phyloP scores from a whole-genome alignment of 2,888 invertebrate genomes.

The Himalopsyche anomala region DNA sequence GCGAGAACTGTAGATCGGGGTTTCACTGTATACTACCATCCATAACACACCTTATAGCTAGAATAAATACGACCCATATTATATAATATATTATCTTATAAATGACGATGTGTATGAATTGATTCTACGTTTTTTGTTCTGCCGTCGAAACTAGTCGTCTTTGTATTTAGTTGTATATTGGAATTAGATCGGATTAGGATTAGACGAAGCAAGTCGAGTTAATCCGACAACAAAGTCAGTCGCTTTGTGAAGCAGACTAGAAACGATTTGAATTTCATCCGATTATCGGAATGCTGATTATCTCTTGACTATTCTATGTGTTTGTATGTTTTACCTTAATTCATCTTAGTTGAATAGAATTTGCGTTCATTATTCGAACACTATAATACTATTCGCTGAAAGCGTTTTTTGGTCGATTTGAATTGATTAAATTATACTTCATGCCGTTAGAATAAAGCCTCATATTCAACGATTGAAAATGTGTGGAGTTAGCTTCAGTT shows the following conservation, averaged over 20 bases:
- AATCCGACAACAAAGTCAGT: slow-evolving; percentile 10
- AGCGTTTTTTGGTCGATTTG: too few relatives aligned
- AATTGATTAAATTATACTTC: too few relatives aligned
- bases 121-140: not conserved
- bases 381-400: too few relatives aligned
- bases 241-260: not conserved
- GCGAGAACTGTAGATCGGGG: too few relatives aligned
- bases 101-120: not conserved
- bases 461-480: too few relatives aligned
- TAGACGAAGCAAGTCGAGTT: slow-evolving; percentile 28
- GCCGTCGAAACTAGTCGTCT: not conserved
- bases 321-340: not conserved
- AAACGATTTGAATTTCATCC: slow-evolving; percentile 29
- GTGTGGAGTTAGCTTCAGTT: too few relatives aligned
- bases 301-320: not conserved
- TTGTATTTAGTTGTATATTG: slow-evolving; percentile 2
- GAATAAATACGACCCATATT: too few relatives aligned
- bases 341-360: not conserved
- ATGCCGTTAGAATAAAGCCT: too few relatives aligned
- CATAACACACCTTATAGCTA: too few relatives aligned
- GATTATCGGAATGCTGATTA: slow-evolving; percentile 18
- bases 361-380: not conserved
- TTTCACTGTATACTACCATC: too few relatives aligned
- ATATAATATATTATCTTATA: too few relatives aligned
- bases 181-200: slow-evolving; percentile 17